A percentile compares a stretch with the other conserved stretches of the same genome.
phyloP scores from a whole-genome alignment of 2,113 vertebrate species.

The Lophotis ruficrista region DNA sequence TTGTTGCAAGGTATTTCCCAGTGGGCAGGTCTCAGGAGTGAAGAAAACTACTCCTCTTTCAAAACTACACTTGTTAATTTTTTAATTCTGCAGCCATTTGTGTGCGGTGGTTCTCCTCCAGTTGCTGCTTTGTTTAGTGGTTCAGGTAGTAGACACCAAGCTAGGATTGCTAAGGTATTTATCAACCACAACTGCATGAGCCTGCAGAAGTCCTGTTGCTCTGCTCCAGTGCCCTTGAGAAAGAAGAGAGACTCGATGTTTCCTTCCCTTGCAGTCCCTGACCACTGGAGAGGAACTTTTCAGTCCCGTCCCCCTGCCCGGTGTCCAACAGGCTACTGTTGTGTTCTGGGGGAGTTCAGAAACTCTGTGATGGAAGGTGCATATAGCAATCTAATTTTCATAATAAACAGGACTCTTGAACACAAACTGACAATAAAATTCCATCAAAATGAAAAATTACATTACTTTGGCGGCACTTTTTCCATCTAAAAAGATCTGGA shows the following conservation, averaged over 20 bases:
- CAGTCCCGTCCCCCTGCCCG: accelerated
- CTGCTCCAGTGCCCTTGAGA: background rate
- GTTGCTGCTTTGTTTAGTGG: background rate
- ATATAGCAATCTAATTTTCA: background rate
- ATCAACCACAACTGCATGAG: too few species aligned
- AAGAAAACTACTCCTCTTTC: background rate
- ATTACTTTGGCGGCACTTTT: background rate
- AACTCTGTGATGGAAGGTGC: background rate
- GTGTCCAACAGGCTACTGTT: background rate
- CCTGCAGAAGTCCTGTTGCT: background rate
- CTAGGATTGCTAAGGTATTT: background rate
- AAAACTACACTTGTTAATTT: accelerated
- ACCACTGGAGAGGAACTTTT: background rate
- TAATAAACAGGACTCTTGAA: background rate
- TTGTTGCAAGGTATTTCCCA: too few species aligned
- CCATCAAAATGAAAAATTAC: background rate
- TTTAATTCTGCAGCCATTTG: background rate
- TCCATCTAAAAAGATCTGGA: background rate
- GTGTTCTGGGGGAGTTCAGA: background rate
- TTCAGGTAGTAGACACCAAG: background rate
- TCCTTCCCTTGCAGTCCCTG: background rate
- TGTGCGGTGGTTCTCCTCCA: background rate
- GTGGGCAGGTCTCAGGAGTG: background rate
- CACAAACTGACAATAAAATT: background rate
- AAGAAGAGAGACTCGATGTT: background rate